phyloP scores from a whole-genome alignment of 2,113 vertebrate species.

The Onychostoma macrolepis region DNA sequence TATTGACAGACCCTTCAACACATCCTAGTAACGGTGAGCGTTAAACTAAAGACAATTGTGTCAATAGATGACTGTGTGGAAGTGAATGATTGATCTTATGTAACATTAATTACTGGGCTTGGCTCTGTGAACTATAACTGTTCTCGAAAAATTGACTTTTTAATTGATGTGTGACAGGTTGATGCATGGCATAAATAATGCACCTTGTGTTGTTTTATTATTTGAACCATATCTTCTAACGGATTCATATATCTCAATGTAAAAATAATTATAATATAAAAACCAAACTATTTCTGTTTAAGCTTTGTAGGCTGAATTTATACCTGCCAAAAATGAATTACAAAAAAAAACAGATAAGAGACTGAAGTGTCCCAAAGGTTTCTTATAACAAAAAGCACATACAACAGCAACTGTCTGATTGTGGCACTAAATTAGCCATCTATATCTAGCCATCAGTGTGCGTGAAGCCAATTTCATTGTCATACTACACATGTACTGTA shows the following conservation, averaged over 20 bases:
- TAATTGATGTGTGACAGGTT: neutral
- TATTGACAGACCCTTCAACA: conserved; percentile 81
- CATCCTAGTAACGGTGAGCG: conserved; percentile 70
- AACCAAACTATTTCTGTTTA: no score
- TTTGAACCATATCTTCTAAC: neutral
- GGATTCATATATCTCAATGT: neutral
- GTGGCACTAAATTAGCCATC: no score
- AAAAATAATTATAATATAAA: no score
- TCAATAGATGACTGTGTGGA: neutral
- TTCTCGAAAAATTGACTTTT: neutral
- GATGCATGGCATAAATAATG: neutral
- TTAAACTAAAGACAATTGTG: neutral
- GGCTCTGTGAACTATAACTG: neutral
- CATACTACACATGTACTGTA: no score
- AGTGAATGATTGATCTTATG: neutral
- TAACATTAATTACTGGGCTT: neutral
- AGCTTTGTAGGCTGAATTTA: no score
- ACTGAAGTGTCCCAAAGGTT: no score
- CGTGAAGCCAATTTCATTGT: no score
- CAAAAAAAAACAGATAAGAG: no score
- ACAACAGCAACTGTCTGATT: no score
- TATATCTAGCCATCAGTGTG: no score
- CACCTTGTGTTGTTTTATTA: neutral
- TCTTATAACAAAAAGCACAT: no score
- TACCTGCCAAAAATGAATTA: no score